Percentiles rank a stretch among this genome's conserved stretches.
phyloP scores from a whole-genome alignment of 2,113 vertebrate species.

The Alces alces region DNA sequence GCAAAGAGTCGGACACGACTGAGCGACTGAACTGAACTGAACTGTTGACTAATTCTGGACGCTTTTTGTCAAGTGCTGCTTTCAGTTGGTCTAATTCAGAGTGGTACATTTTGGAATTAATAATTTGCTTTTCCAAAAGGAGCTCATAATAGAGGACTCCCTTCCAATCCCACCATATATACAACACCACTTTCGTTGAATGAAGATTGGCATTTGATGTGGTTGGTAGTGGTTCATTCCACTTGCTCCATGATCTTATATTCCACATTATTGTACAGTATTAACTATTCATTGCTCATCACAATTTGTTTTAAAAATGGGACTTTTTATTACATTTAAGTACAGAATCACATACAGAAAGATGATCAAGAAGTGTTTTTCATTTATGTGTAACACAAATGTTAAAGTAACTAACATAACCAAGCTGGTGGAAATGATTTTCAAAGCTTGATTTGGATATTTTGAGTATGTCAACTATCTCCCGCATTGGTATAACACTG shows the following conservation, averaged over 20 bases:
- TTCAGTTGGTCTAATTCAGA: background rate
- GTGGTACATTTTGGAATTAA: background rate
- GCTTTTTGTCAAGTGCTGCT: background rate
- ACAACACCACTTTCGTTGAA: background rate
- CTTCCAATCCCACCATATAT: background rate
- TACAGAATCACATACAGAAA: background rate
- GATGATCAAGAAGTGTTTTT: background rate
- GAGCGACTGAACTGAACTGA: too few species aligned
- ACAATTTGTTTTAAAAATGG: background rate
- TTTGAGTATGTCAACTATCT: background rate
- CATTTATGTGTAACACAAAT: background rate
- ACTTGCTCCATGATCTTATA: background rate
- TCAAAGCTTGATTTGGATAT: background rate
- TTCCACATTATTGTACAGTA: background rate
- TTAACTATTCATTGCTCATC: background rate
- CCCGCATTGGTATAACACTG: background rate
- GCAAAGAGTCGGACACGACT: too few species aligned
- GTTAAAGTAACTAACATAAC: background rate
- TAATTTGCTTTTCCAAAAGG: background rate
- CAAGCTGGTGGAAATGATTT: background rate
- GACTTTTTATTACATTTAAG: background rate
- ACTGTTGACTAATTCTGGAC: background rate
- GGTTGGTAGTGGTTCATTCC: background rate
- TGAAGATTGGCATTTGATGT: background rate
- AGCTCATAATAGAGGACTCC: background rate